These are phyloP conservation scores for Samia ricini DNA, from an alignment of 1,140 invertebrate genomes.

Conservation along the genomic window DNA sequence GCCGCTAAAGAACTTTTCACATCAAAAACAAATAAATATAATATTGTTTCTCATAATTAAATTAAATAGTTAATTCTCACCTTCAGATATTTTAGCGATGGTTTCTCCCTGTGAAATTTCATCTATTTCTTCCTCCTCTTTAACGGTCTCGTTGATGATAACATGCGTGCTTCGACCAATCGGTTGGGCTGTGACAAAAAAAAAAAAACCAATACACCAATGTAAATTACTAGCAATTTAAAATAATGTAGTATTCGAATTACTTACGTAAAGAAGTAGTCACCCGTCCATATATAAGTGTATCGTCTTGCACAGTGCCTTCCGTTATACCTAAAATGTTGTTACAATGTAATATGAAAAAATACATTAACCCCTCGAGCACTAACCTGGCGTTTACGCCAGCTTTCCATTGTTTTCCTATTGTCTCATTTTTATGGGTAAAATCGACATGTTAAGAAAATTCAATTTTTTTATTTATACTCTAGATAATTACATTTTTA, in stretches of 20 bases:
- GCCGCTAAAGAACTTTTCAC: no score
- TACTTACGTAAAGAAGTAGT: constrained; percentile 60
- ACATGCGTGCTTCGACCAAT: constrained; percentile 18
- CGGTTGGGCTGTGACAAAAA: background rate
- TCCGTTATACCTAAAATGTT: constrained; percentile 40
- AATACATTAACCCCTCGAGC: no score
- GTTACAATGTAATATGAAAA: background rate
- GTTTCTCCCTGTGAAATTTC: constrained; percentile 51
- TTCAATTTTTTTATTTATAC: no score
- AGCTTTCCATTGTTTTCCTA: no score
- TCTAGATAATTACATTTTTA: no score
- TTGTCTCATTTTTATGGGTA: no score
- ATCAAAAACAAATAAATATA: no score
- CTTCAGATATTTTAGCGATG: constrained; percentile 40
- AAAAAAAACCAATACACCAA: no score
- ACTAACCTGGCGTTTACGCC: no score
- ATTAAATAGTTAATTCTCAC: constrained; percentile 25
- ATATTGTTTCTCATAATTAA: no score
- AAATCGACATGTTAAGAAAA: no score
- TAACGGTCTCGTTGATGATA: constrained; percentile 57
- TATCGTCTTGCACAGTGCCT: constrained; percentile 52
- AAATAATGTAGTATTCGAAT: background rate
- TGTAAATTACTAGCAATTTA: no score
- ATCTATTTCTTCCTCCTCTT: constrained; percentile 62
- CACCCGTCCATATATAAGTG: constrained; percentile 37